Conservation (phyloP, 2,888 invertebrate genomes). For the Aproaerema taeniolella region DNA sequence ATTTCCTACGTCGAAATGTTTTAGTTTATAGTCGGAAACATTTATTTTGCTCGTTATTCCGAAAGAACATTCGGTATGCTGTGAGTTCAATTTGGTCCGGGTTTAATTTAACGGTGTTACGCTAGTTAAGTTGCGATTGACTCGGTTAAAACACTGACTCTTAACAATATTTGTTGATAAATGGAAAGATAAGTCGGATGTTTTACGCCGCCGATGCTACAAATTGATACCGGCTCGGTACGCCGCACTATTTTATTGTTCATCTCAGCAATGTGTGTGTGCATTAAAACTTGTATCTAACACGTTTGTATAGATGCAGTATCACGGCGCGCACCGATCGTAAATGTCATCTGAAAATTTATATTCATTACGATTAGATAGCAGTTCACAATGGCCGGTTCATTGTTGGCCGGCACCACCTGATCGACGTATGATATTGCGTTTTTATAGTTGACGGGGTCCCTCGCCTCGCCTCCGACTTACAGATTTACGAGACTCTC, state of each 20-base stretch:
- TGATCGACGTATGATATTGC: slow-evolving; percentile 71
- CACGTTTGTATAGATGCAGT: slow-evolving; percentile 63
- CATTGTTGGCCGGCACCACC: slow-evolving; percentile 61
- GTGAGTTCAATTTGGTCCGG: not conserved
- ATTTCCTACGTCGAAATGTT: slow-evolving; percentile 1
- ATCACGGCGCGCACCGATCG: slow-evolving; percentile 68
- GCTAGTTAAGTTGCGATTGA: slow-evolving; percentile 23
- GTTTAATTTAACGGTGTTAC: slow-evolving; percentile 14
- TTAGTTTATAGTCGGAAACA: not conserved
- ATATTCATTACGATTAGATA: slow-evolving; percentile 77
- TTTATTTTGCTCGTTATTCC: not conserved
- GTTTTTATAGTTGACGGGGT: slow-evolving; percentile 56
- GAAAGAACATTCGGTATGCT: not conserved
- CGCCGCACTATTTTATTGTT: slow-evolving; percentile 20
- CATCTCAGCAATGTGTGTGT: slow-evolving; percentile 42
- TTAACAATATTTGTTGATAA: slow-evolving; percentile 49
- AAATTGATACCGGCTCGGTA: slow-evolving; percentile 50
- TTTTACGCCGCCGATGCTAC: slow-evolving; percentile 51
- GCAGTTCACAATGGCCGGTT: slow-evolving; percentile 61
- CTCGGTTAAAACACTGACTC: slow-evolving; percentile 28
- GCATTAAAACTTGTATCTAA: slow-evolving; percentile 57
- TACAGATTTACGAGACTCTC: slow-evolving; percentile 42
- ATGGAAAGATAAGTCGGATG: slow-evolving; percentile 48
- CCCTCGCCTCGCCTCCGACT: slow-evolving; percentile 32
- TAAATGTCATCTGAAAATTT: slow-evolving; percentile 77